Percentiles rank a stretch among this genome's conserved stretches.
These are phyloP conservation scores for Pocota personata DNA, from an alignment of 2,888 invertebrate genomes.

Conservation along the genomic window DNA sequence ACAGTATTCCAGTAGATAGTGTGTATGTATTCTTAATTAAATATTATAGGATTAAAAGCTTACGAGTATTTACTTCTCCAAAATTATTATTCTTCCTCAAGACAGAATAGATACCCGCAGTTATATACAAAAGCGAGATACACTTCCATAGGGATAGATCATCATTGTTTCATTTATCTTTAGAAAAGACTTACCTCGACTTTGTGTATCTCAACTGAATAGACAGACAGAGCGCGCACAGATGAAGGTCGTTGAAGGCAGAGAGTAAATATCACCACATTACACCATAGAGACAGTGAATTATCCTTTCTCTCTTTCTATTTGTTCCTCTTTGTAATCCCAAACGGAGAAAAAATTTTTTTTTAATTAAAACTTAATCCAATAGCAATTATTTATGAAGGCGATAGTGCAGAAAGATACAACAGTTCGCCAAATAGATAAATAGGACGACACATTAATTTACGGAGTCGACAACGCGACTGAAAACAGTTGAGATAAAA, in stretches of 20 bases:
- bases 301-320: conserved; percentile 31
- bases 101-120: background rate
- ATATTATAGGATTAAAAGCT: conserved; percentile 63
- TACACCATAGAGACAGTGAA: conserved; percentile 24
- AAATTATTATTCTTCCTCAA: conserved; percentile 23
- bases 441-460: background rate
- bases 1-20: background rate
- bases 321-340: conserved; percentile 29
- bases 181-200: conserved; percentile 38
- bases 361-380: conserved; percentile 68
- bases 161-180: background rate
- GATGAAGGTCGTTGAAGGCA: conserved; percentile 16
- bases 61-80: conserved; percentile 37
- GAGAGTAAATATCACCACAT: conserved; percentile 6
- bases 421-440: background rate
- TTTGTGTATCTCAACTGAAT: background rate
- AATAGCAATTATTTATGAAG: conserved; percentile 34
- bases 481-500: background rate
- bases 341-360: conserved; percentile 6
- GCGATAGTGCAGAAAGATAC: conserved; percentile 21
- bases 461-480: background rate
- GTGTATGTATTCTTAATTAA: conserved; percentile 57
- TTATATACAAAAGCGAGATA: background rate
- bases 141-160: conserved; percentile 1
- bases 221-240: background rate